phyloP scores from a whole-genome alignment of 2,888 invertebrate genomes.

The Acrobasis repandana region DNA sequence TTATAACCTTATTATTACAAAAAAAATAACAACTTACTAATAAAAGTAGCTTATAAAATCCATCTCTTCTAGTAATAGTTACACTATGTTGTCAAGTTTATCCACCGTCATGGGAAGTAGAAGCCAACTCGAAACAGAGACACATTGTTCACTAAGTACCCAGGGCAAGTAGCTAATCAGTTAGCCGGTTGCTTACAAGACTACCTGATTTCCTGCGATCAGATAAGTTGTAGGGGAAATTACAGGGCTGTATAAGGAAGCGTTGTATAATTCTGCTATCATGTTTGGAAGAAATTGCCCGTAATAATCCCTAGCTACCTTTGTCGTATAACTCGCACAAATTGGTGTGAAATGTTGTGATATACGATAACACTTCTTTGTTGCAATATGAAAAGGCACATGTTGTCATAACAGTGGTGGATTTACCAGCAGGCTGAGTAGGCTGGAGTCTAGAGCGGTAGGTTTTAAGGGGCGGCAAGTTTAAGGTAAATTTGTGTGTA shows the following conservation, averaged over 20 bases:
- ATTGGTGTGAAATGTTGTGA: conserved; percentile 7
- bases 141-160: conserved; percentile 29
- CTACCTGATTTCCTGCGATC: conserved; percentile 16
- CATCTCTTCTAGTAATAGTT: not conserved
- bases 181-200: conserved; percentile 26
- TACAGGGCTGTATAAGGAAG: conserved; percentile 17
- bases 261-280: conserved; percentile 20
- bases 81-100: not conserved
- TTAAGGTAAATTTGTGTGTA: too few species aligned
- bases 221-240: conserved; percentile 13
- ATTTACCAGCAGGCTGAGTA: too few species aligned
- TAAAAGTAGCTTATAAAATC: not conserved
- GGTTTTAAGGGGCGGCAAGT: too few species aligned
- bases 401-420: too few species aligned
- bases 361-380: not conserved
- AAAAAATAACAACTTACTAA: too few species aligned
- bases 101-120: conserved; percentile 9
- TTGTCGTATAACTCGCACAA: conserved; percentile 12
- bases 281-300: conserved; percentile 6
- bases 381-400: too few species aligned
- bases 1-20: too few species aligned
- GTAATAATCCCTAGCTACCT: conserved; percentile 15
- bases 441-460: too few species aligned
- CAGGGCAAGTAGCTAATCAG: conserved; percentile 28
- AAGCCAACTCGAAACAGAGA: conserved; percentile 20